These are phyloP conservation scores for Stegophylla sp. DNA, from an alignment of 2,888 invertebrate genomes.

Conservation along the genomic window DNA sequence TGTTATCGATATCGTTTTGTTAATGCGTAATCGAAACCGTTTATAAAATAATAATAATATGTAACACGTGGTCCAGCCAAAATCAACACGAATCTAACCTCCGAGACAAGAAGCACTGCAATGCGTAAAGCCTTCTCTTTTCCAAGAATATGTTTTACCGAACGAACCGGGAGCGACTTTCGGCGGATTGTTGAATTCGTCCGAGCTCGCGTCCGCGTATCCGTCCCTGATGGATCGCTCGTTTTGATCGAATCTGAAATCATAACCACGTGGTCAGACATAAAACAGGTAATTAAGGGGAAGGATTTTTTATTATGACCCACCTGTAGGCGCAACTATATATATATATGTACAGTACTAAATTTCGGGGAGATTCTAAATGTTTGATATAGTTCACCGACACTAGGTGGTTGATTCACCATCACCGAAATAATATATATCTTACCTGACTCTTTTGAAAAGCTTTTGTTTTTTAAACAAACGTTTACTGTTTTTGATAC, in stretches of 20 bases:
- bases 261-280: not conserved
- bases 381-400: no score
- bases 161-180: constrained; percentile 74
- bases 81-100: constrained; percentile 68
- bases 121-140: constrained; percentile 86
- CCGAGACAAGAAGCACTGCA: constrained; percentile 95
- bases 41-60: no score
- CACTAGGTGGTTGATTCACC: no score
- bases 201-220: constrained; percentile 65
- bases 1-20: not conserved
- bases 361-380: no score
- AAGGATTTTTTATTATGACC: no score
- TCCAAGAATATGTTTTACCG: constrained; percentile 85
- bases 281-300: no score
- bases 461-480: no score
- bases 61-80: not conserved
- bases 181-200: constrained; percentile 59
- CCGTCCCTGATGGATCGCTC: constrained; percentile 64
- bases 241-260: constrained; percentile 51
- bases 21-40: not conserved
- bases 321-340: no score
- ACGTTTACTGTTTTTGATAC: no score
- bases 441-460: no score
- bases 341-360: no score
- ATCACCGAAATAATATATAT: no score